A percentile compares a stretch with the other conserved stretches of the same genome.
phyloP scores from a whole-genome alignment of 2,888 invertebrate genomes.

The Lysandra coridon region DNA sequence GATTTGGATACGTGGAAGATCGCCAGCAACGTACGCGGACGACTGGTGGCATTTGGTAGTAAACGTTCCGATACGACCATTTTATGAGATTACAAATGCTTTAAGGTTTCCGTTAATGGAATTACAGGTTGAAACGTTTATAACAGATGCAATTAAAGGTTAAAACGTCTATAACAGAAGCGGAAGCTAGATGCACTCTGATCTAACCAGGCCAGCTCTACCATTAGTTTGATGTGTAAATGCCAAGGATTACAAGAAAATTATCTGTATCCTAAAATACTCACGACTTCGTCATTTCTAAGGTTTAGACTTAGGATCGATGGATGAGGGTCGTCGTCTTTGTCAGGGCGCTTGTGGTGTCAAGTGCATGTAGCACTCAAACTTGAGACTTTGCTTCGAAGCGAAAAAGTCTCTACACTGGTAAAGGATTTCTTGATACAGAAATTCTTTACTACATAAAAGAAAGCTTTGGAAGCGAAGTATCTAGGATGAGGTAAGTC shows the following conservation, averaged over 20 bases:
- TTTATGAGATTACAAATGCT: not conserved
- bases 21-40: not conserved
- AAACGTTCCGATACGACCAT: not conserved
- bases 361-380: not conserved
- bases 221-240: not conserved
- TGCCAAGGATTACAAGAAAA: not conserved
- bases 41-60: not conserved
- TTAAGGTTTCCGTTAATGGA: not conserved
- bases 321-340: not conserved
- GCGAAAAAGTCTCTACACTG: not conserved
- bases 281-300: not conserved
- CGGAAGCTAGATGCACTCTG: not conserved
- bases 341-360: not conserved
- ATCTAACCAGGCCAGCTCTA: not conserved
- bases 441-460: too few relatives aligned
- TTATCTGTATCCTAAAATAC: not conserved
- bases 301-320: not conserved
- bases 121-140: constrained; percentile 16
- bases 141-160: not conserved
- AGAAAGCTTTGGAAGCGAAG: too few relatives aligned
- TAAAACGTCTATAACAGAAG: not conserved
- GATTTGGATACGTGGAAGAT: constrained; percentile 8
- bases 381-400: not conserved
- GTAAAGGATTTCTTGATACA: too few relatives aligned
- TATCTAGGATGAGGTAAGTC: too few relatives aligned